Percentiles rank a stretch among this genome's conserved stretches.
These are phyloP conservation scores for Empidonax alnorum DNA, from an alignment of 2,113 vertebrate genomes.

Conservation along the genomic window DNA sequence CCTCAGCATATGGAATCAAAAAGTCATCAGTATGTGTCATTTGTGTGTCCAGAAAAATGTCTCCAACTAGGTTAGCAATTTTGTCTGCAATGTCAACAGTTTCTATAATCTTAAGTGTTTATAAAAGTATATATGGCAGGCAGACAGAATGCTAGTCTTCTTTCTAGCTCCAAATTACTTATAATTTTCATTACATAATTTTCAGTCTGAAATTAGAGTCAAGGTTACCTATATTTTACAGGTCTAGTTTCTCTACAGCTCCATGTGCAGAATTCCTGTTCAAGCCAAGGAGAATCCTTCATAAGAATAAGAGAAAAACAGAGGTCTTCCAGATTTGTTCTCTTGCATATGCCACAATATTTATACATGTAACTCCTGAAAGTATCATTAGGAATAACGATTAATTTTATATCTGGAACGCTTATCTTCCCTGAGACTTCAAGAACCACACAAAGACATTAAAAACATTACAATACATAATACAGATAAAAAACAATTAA, in stretches of 20 bases:
- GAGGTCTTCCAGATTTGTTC: not conserved
- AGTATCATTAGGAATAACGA: conserved; percentile 5
- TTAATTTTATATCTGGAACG: conserved; percentile 15
- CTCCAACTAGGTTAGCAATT: not conserved
- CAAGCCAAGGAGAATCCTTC: not conserved
- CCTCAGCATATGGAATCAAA: not conserved
- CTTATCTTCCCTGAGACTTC: not conserved
- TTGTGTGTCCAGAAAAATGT: not conserved
- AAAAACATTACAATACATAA: conserved; percentile 30
- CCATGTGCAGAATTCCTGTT: not conserved
- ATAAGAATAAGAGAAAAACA: not conserved
- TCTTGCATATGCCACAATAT: not conserved
- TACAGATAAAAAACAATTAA: not conserved
- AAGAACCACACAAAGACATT: not conserved
- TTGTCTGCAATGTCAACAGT: not conserved
- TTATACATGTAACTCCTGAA: not conserved
- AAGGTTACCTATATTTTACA: not conserved
- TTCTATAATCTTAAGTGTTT: not conserved
- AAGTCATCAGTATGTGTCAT: not conserved
- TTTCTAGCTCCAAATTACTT: not conserved
- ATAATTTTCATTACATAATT: not conserved
- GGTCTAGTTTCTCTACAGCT: not conserved
- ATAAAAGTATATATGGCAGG: not conserved
- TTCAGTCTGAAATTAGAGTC: not conserved
- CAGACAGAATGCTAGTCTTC: not conserved